These are phyloP conservation scores for Pimpla rufipes DNA, from an alignment of 2,888 invertebrate genomes.

Conservation along the genomic window DNA sequence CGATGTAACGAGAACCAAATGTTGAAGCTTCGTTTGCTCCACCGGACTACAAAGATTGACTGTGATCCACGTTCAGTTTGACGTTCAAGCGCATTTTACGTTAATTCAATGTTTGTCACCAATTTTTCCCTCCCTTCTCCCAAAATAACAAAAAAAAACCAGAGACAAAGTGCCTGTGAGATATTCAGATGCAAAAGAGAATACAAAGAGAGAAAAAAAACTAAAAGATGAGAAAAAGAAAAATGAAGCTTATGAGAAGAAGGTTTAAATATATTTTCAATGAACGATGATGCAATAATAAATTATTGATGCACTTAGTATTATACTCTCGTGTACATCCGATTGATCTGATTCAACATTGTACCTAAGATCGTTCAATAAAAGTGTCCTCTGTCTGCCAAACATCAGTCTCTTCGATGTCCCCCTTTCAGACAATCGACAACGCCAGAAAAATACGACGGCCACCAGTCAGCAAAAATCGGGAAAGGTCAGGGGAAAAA, in stretches of 20 bases:
- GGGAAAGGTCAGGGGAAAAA: too few relatives aligned
- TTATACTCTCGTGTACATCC: constrained; percentile 72
- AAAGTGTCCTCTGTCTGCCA: constrained; percentile 81
- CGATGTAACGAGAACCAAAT: constrained; percentile 46
- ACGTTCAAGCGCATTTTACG: constrained; percentile 28
- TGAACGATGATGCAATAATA: constrained; percentile 80
- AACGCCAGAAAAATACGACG: not conserved
- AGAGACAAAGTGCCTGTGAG: constrained; percentile 83
- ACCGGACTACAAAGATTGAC: constrained; percentile 58
- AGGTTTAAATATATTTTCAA: constrained; percentile 80
- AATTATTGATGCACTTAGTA: constrained; percentile 74
- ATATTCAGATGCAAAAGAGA: constrained; percentile 76
- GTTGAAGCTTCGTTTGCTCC: constrained; percentile 33
- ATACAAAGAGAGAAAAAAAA: constrained; percentile 70
- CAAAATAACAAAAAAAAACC: constrained; percentile 69
- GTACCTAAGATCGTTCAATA: constrained; percentile 79
- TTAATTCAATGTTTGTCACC: constrained; percentile 52
- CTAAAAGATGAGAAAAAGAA: constrained; percentile 68
- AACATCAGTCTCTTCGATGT: not conserved
- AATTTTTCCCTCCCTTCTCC: constrained; percentile 54
- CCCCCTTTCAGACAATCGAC: not conserved
- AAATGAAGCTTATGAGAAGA: constrained; percentile 68
- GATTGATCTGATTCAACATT: constrained; percentile 79
- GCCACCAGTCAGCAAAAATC: too few relatives aligned
- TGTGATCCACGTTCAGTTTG: constrained; percentile 63